A percentile compares a stretch with the other conserved stretches of the same genome.
These are phyloP conservation scores for Orthosia gothica DNA, from an alignment of 2,888 invertebrate genomes.

Conservation along the genomic window DNA sequence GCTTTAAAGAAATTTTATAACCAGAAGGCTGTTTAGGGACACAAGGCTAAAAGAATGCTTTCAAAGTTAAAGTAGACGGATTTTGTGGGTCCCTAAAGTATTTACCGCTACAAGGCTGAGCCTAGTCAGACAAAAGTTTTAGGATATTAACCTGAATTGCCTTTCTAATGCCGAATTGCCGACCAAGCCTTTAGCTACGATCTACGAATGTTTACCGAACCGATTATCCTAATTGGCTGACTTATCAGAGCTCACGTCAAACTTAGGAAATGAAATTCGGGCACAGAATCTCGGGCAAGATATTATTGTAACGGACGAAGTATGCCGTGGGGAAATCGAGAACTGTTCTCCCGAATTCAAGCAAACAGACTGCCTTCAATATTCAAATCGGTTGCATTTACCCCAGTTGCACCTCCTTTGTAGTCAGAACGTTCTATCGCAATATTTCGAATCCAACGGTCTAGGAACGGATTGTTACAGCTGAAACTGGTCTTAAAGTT, in stretches of 20 bases:
- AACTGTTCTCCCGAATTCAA: conserved; percentile 37
- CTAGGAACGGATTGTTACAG: conserved; percentile 5
- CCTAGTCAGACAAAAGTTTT: conserved; percentile 35
- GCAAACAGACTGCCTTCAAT: conserved; percentile 41
- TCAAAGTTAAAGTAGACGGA: conserved; percentile 15
- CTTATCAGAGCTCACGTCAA: conserved; percentile 52
- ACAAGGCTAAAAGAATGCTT: conserved; percentile 11
- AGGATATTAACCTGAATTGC: conserved; percentile 41
- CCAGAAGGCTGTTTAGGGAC: conserved; percentile 14
- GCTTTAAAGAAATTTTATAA: conserved; percentile 18
- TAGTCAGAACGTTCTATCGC: neutral
- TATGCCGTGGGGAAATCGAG: conserved; percentile 43
- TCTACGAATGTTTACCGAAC: conserved; percentile 43
- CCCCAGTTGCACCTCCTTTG: conserved; percentile 31
- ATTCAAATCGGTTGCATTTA: conserved; percentile 56
- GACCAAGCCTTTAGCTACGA: conserved; percentile 31
- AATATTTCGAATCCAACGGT: conserved; percentile 1
- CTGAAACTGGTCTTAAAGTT: conserved; percentile 1
- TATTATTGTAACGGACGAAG: conserved; percentile 39
- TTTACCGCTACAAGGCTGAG: conserved; percentile 4
- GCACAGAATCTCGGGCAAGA: conserved; percentile 36
- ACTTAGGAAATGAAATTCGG: conserved; percentile 48
- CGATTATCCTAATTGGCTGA: conserved; percentile 60
- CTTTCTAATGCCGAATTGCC: conserved; percentile 33
- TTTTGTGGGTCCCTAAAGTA: conserved; percentile 24